Evolutionary conservation across 2,797 vertebrate genomes (phyloP), one percentile per base, ranked within the genome.

Genomic region (Trematomus bernacchii): DNA sequence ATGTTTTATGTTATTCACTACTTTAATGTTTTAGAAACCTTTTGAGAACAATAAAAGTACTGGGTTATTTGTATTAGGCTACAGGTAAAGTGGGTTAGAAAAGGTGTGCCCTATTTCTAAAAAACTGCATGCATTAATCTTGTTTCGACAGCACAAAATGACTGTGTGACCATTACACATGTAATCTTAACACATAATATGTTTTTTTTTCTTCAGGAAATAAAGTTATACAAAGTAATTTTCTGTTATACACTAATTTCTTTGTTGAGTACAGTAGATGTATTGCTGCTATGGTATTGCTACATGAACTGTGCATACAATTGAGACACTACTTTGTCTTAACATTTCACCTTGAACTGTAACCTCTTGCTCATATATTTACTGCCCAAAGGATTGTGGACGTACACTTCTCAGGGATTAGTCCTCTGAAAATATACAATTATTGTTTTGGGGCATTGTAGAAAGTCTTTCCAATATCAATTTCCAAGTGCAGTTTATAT

Each of bases 151-250:
- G 14, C 53, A 18, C 0, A 48, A 37, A 14, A 21, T 11, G 27
- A 43, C 52, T n/a, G 23, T 3, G 6, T 19, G 13, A 11, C 18
- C 47, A 19, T 42, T n/a, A 27, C 1, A 51, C 10, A 44, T 33
- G 44, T 5, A 40, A 21, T 51, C 19, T 61, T 11, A 21, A 33
- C 37, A 52, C 42, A n/a, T 53, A 43, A 10, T 5, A 5, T 27
- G 27, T 27, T 5, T 27, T 27, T 23, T 23, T 23, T 3, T 23
- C 4, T 3, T 23, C 4, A n/a, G 16, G 19, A 44, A 44, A 37
- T 23, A 23, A 53, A 18, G 47, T 74, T 33, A 74, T 70, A 50
- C 19, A 60, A 33, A 16, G 54, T 33, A 54, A 43, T 67, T 37
- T 54, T 40, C 52, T 1, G 9, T 70, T 37, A 44, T 27, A 19